Evolutionary conservation across 2,888 invertebrate genomes (phyloP), one percentile per base, ranked within the genome.

Genomic region (Marronus borbonicus): DNA sequence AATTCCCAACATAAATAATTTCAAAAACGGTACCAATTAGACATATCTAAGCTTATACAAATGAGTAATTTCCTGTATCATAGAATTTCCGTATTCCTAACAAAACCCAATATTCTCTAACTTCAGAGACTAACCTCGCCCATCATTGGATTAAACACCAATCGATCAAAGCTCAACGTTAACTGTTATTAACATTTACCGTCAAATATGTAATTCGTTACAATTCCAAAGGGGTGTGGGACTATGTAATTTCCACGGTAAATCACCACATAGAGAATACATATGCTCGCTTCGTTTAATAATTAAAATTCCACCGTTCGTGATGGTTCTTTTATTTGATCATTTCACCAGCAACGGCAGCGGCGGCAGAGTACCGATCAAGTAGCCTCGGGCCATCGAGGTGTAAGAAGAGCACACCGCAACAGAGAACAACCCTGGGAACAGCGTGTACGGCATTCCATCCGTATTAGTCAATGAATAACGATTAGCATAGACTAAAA

Each of bases 401-500:
- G 31, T 65, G 60, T 65, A 76, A 76, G 76, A 76, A 76, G 76
- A 68, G 64, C 66, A 68, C 20, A 7, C 20, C 31, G 36, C 39
- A 58, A 44, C 5, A 68, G 76, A 58, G 64, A 70, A 64, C 64
- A 64, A 50, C 64, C 70, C 69, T 72, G 77, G 49, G 77, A 72
- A 72, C 44, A 55, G 8, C 20, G 17, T 20, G n/a, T 60, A 74
- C 72, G 14, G 58, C 72, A 77, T 77, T 77, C 77, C 72, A 72
- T 64, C 50, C 28, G 72, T 64, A 64, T 77, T 77, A 70, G 77
- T 77, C 55, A 77, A 77, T 17, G 44, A 49, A 31, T 44, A 12
- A 8, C 44, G 76, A 81, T 81, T 81, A 81, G 79, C 81, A 81
- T 81, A 81, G 69, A 70, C 44, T 76, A 44, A 80, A 80, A 69